These are phyloP conservation scores for Petrocephalus microphthalmus DNA, from an alignment of 2,113 vertebrate species.

Conservation along the genomic window DNA sequence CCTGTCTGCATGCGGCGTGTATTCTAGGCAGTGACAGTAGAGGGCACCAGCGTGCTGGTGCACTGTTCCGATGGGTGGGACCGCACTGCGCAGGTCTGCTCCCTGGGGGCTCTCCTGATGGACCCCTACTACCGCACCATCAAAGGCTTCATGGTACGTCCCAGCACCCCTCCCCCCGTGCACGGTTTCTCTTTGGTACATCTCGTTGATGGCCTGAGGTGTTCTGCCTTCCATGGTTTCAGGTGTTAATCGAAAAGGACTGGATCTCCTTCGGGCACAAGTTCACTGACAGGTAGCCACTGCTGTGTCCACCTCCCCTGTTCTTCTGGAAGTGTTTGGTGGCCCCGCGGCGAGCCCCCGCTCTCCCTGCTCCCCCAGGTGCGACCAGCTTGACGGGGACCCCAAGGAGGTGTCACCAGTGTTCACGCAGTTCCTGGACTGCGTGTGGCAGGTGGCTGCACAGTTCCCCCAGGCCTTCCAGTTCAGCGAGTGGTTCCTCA, in stretches of 20 bases:
- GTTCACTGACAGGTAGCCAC: conserved; percentile 85
- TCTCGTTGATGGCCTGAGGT: not conserved
- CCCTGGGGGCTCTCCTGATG: conserved; percentile 81
- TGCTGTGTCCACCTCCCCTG: not conserved
- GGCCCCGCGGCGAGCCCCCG: not conserved
- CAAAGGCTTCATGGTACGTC: conserved; percentile 88
- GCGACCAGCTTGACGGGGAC: conserved; percentile 88
- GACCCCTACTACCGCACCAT: conserved; percentile 93
- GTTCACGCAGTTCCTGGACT: conserved; percentile 94
- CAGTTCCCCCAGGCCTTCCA: conserved; percentile 92
- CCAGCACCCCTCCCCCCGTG: conserved; percentile 21
- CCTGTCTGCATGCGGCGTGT: not conserved
- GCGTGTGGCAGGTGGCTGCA: conserved; percentile 88
- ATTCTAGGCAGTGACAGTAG: conserved; percentile 75
- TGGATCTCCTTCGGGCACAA: conserved; percentile 99
- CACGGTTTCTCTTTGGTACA: conserved; percentile 54
- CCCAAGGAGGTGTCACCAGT: conserved; percentile 90
- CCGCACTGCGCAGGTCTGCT: conserved; percentile 91
- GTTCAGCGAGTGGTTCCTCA: conserved; percentile 91
- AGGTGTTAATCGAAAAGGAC: conserved; percentile 98
- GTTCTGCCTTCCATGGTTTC: not conserved
- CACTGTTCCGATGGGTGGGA: conserved; percentile 99
- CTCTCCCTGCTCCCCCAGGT: conserved; percentile 56
- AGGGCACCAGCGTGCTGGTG: conserved; percentile 86
- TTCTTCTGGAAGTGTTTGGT: not conserved